A percentile compares a stretch with the other conserved stretches of the same genome.
Conservation (phyloP, 1,140 invertebrate species). For the Ceratina australensis region DNA sequence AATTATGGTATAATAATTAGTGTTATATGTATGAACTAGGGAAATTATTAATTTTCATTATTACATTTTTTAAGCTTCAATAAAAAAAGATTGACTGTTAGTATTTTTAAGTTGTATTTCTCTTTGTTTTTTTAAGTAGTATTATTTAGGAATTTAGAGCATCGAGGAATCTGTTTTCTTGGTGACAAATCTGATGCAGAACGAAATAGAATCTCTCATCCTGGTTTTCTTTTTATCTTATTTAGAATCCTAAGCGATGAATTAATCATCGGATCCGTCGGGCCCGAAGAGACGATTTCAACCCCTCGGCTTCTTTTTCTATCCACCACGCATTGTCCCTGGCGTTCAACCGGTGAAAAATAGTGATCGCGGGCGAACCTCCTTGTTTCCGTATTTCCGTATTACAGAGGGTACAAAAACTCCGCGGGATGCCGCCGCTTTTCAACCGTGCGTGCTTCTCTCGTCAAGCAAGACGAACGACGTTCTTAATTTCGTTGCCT, state of each 20-base stretch:
- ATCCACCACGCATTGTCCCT: neutral
- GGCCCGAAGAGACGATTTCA: constrained; percentile 16
- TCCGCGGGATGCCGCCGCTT: constrained; percentile 12
- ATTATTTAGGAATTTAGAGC: too few relatives aligned
- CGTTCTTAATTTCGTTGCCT: constrained; percentile 69
- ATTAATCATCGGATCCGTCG: constrained; percentile 51
- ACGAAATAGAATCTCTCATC: too few relatives aligned
- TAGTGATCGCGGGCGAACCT: constrained; percentile 40
- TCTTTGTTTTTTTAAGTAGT: too few relatives aligned
- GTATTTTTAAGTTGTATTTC: too few relatives aligned
- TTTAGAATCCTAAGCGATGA: constrained; percentile 12
- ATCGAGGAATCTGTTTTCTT: too few relatives aligned
- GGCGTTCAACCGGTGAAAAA: constrained; percentile 45
- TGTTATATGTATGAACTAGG: too few relatives aligned
- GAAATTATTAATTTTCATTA: too few relatives aligned
- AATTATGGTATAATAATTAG: too few relatives aligned
- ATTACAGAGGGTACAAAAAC: constrained; percentile 57
- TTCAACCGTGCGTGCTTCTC: constrained; percentile 46
- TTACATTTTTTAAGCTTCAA: too few relatives aligned
- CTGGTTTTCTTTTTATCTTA: too few relatives aligned
- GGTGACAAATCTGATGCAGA: too few relatives aligned
- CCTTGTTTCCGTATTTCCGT: constrained; percentile 61
- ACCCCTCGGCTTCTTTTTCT: constrained; percentile 26
- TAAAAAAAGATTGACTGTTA: too few relatives aligned
- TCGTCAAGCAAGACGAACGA: constrained; percentile 60